A percentile compares a stretch with the other conserved stretches of the same genome.
phyloP scores from a whole-genome alignment of 2,113 vertebrate species.

The Calypte anna region DNA sequence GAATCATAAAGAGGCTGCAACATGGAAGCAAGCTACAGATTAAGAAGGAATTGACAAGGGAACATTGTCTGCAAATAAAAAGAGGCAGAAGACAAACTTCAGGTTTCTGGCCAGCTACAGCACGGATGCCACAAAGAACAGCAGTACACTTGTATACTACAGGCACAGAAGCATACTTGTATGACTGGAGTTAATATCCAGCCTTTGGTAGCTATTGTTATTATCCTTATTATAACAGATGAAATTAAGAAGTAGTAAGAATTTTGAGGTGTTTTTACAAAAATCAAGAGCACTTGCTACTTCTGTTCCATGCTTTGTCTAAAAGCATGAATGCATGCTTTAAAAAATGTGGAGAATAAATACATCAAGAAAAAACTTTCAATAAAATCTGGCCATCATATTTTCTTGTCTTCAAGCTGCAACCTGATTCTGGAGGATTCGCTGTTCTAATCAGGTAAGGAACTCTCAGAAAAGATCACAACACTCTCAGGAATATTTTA shows the following conservation, averaged over 20 bases:
- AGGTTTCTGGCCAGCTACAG: background rate
- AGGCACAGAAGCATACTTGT: background rate
- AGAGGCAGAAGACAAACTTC: background rate
- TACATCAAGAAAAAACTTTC: background rate
- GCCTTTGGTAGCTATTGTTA: background rate
- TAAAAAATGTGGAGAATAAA: background rate
- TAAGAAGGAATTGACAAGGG: background rate
- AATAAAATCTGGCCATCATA: background rate
- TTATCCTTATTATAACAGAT: background rate
- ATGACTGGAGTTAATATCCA: background rate
- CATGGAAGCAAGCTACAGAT: background rate
- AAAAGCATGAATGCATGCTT: background rate
- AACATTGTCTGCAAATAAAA: background rate
- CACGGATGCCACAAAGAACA: too few relatives aligned
- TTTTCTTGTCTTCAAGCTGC: background rate
- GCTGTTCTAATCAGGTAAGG: background rate
- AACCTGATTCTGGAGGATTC: background rate
- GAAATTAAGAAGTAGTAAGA: background rate
- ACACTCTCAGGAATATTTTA: background rate
- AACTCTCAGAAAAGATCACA: background rate
- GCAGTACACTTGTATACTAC: background rate
- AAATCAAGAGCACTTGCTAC: background rate
- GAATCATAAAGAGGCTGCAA: background rate
- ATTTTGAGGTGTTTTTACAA: background rate
- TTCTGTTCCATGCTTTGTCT: background rate